These are phyloP conservation scores for Archips crataeganus DNA, from an alignment of 2,888 invertebrate genomes.

Conservation along the genomic window DNA sequence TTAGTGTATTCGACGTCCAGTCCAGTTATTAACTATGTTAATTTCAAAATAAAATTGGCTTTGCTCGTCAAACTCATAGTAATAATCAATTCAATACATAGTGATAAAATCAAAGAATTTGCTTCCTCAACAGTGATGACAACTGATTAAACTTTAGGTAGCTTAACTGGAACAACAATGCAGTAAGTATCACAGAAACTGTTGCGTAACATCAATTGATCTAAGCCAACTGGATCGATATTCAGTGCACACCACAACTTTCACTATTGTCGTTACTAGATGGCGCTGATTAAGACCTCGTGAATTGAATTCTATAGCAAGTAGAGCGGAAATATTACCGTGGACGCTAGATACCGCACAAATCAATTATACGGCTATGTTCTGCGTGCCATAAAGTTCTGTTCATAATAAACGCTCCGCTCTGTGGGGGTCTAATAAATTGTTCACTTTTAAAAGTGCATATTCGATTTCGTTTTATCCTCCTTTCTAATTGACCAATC, in stretches of 20 bases:
- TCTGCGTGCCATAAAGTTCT: slow-evolving; percentile 27
- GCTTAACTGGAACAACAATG: slow-evolving; percentile 35
- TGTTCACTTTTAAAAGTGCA: neutral
- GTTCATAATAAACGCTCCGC: slow-evolving; percentile 18
- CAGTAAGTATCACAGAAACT: slow-evolving; percentile 36
- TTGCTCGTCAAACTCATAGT: neutral
- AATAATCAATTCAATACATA: neutral
- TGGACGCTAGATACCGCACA: slow-evolving; percentile 45
- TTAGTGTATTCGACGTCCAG: neutral
- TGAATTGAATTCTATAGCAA: slow-evolving; percentile 64
- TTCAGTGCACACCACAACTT: slow-evolving; percentile 46
- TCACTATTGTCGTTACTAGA: slow-evolving; percentile 39
- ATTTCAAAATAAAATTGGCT: neutral
- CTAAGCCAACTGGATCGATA: slow-evolving; percentile 47
- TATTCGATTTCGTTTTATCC: neutral
- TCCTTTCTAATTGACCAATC: neutral
- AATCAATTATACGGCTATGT: slow-evolving; percentile 48
- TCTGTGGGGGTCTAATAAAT: slow-evolving; percentile 13
- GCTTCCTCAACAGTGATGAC: slow-evolving; percentile 28
- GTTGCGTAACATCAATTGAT: slow-evolving; percentile 46
- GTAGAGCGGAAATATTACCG: slow-evolving; percentile 57
- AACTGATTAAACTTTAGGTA: slow-evolving; percentile 36
- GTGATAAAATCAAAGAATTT: slow-evolving; percentile 3
- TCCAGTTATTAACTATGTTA: neutral
- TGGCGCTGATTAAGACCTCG: slow-evolving; percentile 56